phyloP scores from a whole-genome alignment of 1,140 invertebrate genomes.

The Littorina saxatilis region DNA sequence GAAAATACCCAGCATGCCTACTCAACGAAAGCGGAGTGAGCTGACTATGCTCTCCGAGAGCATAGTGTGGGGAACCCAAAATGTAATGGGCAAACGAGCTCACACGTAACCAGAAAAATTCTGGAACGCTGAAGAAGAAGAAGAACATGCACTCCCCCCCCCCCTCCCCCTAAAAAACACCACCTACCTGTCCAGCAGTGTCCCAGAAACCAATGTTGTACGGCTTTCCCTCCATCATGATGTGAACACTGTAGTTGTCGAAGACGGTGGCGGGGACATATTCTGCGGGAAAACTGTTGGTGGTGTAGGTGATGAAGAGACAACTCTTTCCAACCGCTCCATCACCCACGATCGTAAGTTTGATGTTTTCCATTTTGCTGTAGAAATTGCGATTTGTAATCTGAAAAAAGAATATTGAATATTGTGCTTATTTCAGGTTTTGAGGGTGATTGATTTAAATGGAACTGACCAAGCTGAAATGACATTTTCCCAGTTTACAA shows the following conservation, averaged over 20 bases:
- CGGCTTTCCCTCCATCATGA: slow-evolving; percentile 96
- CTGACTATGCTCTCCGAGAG: too few relatives aligned
- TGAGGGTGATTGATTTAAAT: too few relatives aligned
- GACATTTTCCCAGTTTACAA: not conserved
- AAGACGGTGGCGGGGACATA: slow-evolving; percentile 99
- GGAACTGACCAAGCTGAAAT: too few relatives aligned
- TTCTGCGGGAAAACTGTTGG: slow-evolving; percentile 98
- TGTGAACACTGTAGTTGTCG: slow-evolving; percentile 98
- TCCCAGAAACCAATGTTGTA: slow-evolving; percentile 88
- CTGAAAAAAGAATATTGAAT: not conserved
- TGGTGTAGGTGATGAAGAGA: slow-evolving; percentile 97
- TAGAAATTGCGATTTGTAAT: not conserved
- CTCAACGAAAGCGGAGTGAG: too few relatives aligned
- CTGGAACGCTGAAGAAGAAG: too few relatives aligned
- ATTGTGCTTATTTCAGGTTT: too few relatives aligned
- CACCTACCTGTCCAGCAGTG: slow-evolving; percentile 80
- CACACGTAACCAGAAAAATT: too few relatives aligned
- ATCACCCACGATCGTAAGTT: slow-evolving; percentile 98
- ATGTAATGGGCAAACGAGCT: too few relatives aligned
- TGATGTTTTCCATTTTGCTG: slow-evolving; percentile 74
- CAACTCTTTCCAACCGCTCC: slow-evolving; percentile 99
- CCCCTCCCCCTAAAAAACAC: too few relatives aligned
- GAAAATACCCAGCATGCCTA: too few relatives aligned
- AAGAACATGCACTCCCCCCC: too few relatives aligned
- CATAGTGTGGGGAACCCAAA: too few relatives aligned